Evolutionary conservation across 2,888 invertebrate genomes (phyloP).

Genomic region (Ceraclea dissimilis): DNA sequence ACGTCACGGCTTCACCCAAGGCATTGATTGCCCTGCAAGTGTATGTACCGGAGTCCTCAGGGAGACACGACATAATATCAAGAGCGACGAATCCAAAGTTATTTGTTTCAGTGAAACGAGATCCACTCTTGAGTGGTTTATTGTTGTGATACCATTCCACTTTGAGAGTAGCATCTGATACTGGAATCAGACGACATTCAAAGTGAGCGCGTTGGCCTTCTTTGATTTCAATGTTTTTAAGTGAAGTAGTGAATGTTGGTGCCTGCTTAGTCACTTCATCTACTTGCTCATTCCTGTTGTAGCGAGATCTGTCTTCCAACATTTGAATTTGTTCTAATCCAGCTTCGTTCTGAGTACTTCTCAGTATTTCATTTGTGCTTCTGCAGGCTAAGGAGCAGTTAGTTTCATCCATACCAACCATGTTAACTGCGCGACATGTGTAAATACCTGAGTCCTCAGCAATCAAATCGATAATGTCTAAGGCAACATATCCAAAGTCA

Average conservation of each 20-base stretch:
- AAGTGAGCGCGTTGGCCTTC: slow-evolving; percentile 94
- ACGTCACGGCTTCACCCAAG: slow-evolving; percentile 87
- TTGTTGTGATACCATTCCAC: slow-evolving; percentile 96
- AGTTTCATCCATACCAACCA: slow-evolving; percentile 83
- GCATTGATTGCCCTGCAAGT: slow-evolving; percentile 89
- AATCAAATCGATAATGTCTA: slow-evolving; percentile 93
- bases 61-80: slow-evolving; percentile 90
- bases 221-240: slow-evolving; percentile 86
- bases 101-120: slow-evolving; percentile 91
- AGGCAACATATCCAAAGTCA: slow-evolving; percentile 96
- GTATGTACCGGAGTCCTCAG: slow-evolving; percentile 95
- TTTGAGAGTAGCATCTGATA: slow-evolving; percentile 87
- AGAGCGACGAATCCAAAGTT: slow-evolving; percentile 97
- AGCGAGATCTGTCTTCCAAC: slow-evolving; percentile 75
- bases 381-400: slow-evolving; percentile 65
- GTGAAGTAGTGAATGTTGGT: slow-evolving; percentile 86
- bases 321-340: slow-evolving; percentile 85
- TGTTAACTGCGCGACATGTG: slow-evolving; percentile 87
- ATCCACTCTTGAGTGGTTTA: slow-evolving; percentile 82
- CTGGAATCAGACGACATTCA: slow-evolving; percentile 88
- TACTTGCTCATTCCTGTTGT: slow-evolving; percentile 63
- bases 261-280: slow-evolving; percentile 86
- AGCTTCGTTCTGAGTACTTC: slow-evolving; percentile 79
- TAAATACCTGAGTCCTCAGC: slow-evolving; percentile 94
- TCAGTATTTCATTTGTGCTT: slow-evolving; percentile 73